Base-by-base conservation (phyloP, 2,888 invertebrate genomes). In the Parochlus steinenii region DNA sequence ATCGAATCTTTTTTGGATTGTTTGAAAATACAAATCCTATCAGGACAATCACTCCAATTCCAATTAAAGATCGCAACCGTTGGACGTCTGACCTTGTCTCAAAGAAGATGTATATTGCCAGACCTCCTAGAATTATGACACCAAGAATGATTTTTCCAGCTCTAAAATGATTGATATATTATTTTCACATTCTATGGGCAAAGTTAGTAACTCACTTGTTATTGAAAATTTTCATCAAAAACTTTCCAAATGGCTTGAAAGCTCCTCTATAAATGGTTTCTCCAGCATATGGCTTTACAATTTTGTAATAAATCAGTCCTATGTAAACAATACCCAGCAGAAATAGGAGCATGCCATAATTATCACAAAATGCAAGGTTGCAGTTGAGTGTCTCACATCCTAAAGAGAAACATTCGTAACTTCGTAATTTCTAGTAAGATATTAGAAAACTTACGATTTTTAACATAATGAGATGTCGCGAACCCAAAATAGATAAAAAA, bases 341-440 rank as follows among this genome's bases (percentile, higher is more conserved):
- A 1, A 82, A 61, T 18, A 78, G 56, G 1, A 83, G 58, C 52
- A 82, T 70, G 25, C 82, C 82, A 44, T 76, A 74, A 0, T 82
- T 82, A 33, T 67, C 51, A 48, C 83, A 82, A 37, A 53, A 58
- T 10, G 36, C 19, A 1, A 36, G 19, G 4, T 6, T 12, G 12
- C 36, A 36, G 14, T 36, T 24, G 8, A 16, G 14, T 8, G 2
- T 6, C n/a, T 16, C 11, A 11, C 23, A 22, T 28, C 35, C 35
- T 35, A 15, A 8, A 27, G 11, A 6, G 15, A 7, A 14, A 7
- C 4, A 3, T 14, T 27, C 15, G 15, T 30, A 20, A 30, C 20
- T 19, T 11, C 10, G 14, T 6, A 3, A 28, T 28, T 3, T 12
- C 3, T 12, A 3, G 7, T 4, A 6, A 17, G 11, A 29, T 16